Conservation (phyloP, 2,113 vertebrate genomes). For the Eulacestoma nigropectus region DNA sequence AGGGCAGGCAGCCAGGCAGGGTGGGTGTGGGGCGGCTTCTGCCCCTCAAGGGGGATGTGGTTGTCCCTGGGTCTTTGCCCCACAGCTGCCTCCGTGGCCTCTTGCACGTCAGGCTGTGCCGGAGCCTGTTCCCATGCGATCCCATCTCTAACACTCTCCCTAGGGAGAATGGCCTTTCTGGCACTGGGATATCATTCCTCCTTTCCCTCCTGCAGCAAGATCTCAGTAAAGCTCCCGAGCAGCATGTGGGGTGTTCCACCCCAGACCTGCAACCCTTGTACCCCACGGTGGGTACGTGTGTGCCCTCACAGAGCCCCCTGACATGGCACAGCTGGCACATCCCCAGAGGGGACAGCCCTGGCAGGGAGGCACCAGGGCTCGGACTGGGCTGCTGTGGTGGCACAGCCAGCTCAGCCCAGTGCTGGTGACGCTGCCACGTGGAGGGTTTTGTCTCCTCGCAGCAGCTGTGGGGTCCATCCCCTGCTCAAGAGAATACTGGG, state of each 20-base stretch:
- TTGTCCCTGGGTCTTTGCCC: not conserved
- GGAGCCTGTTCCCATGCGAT: not conserved
- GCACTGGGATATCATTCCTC: not conserved
- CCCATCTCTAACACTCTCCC: not conserved
- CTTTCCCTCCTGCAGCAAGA: not conserved
- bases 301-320: not conserved
- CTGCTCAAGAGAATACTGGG: not conserved
- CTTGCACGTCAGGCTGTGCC: not conserved
- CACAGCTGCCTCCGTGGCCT: not conserved
- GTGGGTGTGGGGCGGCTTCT: constrained; percentile 54
- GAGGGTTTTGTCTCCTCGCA: fast-evolving
- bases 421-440: fast-evolving
- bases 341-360: not conserved
- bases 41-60: not conserved
- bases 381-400: not conserved
- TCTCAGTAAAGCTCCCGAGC: not conserved
- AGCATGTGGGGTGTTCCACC: not conserved
- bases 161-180: not conserved
- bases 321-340: not conserved
- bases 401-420: not conserved
- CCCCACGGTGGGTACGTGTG: fast-evolving
- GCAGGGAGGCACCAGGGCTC: not conserved
- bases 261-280: not conserved
- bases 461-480: not conserved
- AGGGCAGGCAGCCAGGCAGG: not conserved